Evolutionary conservation across 2,113 vertebrate species (phyloP).

Genomic region (Hippocampus barbouri): DNA sequence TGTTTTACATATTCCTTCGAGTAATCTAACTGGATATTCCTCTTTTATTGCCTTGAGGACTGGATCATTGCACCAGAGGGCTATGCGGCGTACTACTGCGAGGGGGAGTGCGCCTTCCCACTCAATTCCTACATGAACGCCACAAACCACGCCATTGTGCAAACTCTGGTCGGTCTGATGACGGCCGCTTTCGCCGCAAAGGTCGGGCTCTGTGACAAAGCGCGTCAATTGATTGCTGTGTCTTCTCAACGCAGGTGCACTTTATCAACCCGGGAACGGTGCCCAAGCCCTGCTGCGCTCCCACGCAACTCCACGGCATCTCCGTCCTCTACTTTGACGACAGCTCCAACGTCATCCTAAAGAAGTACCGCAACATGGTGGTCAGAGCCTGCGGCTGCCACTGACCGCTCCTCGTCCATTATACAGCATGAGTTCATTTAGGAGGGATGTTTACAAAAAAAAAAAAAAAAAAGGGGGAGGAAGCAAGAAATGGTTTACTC

Average conservation of each 20-base stretch:
- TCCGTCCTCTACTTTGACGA: conserved; percentile 97
- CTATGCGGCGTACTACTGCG: conserved; percentile 93
- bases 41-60: conserved; percentile 72
- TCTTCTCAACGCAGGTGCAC: conserved; percentile 79
- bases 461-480: not conserved
- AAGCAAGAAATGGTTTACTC: conserved; percentile 20
- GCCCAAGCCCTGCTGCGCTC: conserved; percentile 94
- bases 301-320: conserved; percentile 94
- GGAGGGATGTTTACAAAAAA: not conserved
- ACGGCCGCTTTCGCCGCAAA: conserved; percentile 4
- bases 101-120: conserved; percentile 94
- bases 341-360: conserved; percentile 96
- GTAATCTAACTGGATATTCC: not conserved
- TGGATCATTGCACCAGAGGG: conserved; percentile 98
- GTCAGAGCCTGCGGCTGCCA: conserved; percentile 95
- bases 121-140: conserved; percentile 98
- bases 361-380: conserved; percentile 98
- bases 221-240: not conserved
- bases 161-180: conserved; percentile 86
- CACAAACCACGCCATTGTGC: conserved; percentile 95
- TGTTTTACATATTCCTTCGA: not conserved
- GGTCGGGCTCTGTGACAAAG: not conserved
- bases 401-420: conserved; percentile 53
- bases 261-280: conserved; percentile 95
- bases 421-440: not conserved